These are phyloP conservation scores for Orientallactaga sibirica DNA, from an alignment of 2,797 vertebrate species.

Conservation along the genomic window DNA sequence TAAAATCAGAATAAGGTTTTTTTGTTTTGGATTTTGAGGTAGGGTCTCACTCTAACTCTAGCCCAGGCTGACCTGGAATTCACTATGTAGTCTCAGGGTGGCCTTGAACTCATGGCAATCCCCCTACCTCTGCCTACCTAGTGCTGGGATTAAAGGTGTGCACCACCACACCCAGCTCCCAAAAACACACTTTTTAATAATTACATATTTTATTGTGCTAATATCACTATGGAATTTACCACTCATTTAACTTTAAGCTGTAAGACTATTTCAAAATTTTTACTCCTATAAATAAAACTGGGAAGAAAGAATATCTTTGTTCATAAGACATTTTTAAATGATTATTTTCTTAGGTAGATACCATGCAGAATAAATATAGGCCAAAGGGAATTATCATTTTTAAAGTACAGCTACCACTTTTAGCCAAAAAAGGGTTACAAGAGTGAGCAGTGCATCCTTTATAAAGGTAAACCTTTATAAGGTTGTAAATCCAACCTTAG, in stretches of 20 bases:
- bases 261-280: constrained; percentile 33
- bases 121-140: too few relatives aligned
- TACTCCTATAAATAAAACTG: constrained; percentile 11
- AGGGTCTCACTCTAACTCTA: too few relatives aligned
- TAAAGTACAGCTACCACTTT: not conserved
- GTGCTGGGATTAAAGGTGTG: too few relatives aligned
- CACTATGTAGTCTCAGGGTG: too few relatives aligned
- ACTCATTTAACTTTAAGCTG: not conserved
- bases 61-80: too few relatives aligned
- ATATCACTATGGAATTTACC: constrained; percentile 15
- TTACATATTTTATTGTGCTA: not conserved
- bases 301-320: constrained; percentile 8
- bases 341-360: constrained; percentile 47
- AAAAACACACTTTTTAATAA: constrained; percentile 21
- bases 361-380: constrained; percentile 22
- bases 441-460: not conserved
- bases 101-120: too few relatives aligned
- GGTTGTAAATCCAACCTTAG: not conserved
- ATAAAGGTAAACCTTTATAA: not conserved
- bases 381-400: constrained; percentile 7
- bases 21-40: too few relatives aligned
- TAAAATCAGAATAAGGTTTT: not conserved
- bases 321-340: constrained; percentile 10
- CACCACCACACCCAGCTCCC: not conserved
- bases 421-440: not conserved